A percentile compares a stretch with the other conserved stretches of the same genome.
phyloP scores from a whole-genome alignment of 2,888 invertebrate species.

The Ichneumon xanthorius region DNA sequence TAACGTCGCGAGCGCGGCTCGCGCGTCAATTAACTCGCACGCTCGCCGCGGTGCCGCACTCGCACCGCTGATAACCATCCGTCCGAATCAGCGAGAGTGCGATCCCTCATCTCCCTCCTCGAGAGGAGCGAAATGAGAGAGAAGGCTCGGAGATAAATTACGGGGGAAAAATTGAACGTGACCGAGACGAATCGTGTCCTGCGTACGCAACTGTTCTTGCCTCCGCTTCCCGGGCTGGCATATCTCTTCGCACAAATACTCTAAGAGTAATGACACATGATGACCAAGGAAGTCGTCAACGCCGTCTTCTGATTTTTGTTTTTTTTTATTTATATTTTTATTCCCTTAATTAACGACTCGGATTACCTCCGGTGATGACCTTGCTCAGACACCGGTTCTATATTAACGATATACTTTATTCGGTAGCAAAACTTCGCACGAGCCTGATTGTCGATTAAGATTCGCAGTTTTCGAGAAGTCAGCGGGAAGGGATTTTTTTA shows the following conservation, averaged over 20 bases:
- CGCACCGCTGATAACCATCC: constrained; percentile 22
- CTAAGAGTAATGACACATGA: constrained; percentile 29
- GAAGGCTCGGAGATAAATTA: constrained; percentile 3
- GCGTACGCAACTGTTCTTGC: background rate
- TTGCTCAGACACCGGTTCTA: background rate
- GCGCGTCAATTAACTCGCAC: constrained; percentile 51
- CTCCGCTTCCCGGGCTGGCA: background rate
- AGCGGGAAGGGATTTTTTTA: background rate
- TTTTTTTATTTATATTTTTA: constrained; percentile 6
- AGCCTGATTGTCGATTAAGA: background rate
- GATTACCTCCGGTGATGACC: constrained; percentile 26
- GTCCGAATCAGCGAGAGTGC: background rate
- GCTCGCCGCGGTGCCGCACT: background rate
- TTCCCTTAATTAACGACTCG: constrained; percentile 34
- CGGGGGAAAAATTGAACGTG: background rate
- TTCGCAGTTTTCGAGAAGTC: background rate
- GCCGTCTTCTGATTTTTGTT: background rate
- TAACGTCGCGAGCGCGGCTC: constrained; percentile 37
- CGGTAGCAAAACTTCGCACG: constrained; percentile 9
- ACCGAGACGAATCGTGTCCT: background rate
- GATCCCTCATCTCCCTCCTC: background rate
- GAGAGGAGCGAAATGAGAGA: background rate
- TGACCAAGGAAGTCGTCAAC: constrained; percentile 35
- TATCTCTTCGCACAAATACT: background rate
- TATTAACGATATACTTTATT: background rate